These are phyloP conservation scores for Balearica regulorum DNA, from an alignment of 2,797 vertebrate species.

Conservation along the genomic window DNA sequence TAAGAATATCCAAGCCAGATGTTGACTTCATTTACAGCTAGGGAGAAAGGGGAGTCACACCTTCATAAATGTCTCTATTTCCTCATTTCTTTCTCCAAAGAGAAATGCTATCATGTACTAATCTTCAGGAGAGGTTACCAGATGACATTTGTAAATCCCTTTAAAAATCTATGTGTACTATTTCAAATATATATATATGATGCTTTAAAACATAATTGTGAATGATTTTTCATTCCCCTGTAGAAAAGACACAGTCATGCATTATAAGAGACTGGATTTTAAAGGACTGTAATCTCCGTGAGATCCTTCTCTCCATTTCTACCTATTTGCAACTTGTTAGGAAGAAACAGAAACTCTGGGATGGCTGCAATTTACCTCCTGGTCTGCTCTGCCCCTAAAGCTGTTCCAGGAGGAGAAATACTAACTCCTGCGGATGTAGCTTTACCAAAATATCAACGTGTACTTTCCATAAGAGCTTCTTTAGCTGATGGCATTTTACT, in stretches of 20 bases:
- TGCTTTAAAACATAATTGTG: not conserved
- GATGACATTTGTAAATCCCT: not conserved
- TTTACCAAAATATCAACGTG: not conserved
- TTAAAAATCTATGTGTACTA: not conserved
- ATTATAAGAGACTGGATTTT: not conserved
- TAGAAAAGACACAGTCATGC: not conserved
- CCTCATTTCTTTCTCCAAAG: conserved; percentile 26
- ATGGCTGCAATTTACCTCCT: not conserved
- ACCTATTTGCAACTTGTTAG: not conserved
- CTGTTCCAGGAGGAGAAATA: not conserved
- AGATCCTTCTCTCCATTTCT: not conserved
- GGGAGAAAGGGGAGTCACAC: not conserved
- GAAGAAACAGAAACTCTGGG: not conserved
- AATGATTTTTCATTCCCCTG: not conserved
- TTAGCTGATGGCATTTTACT: conserved; percentile 3
- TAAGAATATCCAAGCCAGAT: not conserved
- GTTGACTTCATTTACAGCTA: conserved; percentile 27
- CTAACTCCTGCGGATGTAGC: not conserved
- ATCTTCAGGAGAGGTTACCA: not conserved
- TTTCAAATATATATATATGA: not conserved
- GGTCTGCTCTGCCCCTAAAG: not conserved
- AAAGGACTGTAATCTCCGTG: not conserved
- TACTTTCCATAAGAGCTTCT: not conserved
- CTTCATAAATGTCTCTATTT: not conserved
- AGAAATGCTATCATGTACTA: not conserved